Percentiles rank a stretch among this genome's conserved stretches.
Conservation (phyloP, 2,888 invertebrate genomes). For the Lamellibrachia satsuma region DNA sequence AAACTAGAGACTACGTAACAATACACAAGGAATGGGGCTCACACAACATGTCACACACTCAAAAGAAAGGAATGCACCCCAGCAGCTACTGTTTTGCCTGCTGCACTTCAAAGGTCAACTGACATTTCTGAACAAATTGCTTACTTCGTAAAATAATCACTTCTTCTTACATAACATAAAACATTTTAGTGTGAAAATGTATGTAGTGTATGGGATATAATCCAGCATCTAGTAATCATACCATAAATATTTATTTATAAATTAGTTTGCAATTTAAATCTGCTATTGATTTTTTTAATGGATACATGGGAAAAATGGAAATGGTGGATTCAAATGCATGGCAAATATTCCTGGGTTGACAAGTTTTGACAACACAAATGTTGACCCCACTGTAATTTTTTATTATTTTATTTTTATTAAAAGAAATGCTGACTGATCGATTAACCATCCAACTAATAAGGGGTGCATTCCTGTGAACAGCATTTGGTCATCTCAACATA, state of each 20-base stretch:
- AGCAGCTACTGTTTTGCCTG: neutral
- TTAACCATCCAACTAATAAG: neutral
- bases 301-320: neutral
- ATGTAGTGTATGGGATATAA: too few relatives aligned
- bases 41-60: neutral
- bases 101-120: neutral
- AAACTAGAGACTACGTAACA: neutral
- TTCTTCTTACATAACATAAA: too few relatives aligned
- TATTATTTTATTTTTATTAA: neutral
- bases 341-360: neutral
- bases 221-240: too few relatives aligned
- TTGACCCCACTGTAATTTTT: neutral
- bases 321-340: neutral
- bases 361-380: neutral
- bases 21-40: conserved; percentile 18
- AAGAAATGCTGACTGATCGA: neutral
- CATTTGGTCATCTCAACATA: neutral
- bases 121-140: neutral
- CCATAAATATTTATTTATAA: too few relatives aligned
- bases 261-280: neutral
- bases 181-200: too few relatives aligned
- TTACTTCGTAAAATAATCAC: too few relatives aligned
- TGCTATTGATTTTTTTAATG: neutral
- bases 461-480: neutral
- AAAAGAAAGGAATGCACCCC: neutral